phyloP scores from a whole-genome alignment of 2,113 vertebrate species.

The Stigmatopora nigra region DNA sequence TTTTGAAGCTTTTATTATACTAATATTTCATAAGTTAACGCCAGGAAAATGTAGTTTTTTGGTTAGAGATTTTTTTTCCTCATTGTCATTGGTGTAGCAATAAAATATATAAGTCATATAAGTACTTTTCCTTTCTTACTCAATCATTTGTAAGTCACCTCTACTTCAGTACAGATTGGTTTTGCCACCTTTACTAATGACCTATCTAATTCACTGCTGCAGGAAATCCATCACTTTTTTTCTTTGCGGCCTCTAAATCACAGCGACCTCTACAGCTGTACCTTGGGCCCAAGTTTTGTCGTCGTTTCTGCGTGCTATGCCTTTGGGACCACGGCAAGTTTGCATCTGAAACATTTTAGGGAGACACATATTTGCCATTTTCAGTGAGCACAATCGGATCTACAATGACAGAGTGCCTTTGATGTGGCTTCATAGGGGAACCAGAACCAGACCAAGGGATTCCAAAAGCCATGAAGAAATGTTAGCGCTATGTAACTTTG shows the following conservation, averaged over 20 bases:
- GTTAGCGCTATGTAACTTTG: slow-evolving; percentile 60
- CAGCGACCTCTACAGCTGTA: slow-evolving; percentile 4
- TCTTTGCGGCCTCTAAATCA: slow-evolving; percentile 11
- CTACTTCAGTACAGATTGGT: neutral
- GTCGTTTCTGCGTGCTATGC: slow-evolving; percentile 24
- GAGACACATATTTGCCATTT: slow-evolving; percentile 65
- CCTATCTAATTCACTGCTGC: slow-evolving; percentile 44
- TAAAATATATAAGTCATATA: neutral
- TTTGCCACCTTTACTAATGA: slow-evolving; percentile 9
- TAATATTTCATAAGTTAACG: neutral
- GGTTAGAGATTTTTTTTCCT: too few species aligned
- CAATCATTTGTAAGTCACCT: neutral
- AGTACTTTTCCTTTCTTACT: neutral
- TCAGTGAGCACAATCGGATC: slow-evolving; percentile 65
- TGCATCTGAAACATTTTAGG: slow-evolving; percentile 71
- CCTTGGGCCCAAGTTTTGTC: slow-evolving; percentile 16
- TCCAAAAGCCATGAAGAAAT: slow-evolving; percentile 57
- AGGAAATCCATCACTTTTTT: slow-evolving; percentile 25
- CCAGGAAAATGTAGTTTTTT: too few species aligned
- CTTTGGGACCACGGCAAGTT: slow-evolving; percentile 49
- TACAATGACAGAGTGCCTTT: slow-evolving; percentile 62
- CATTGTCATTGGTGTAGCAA: too few species aligned
- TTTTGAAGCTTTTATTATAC: neutral
- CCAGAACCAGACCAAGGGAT: slow-evolving; percentile 64
- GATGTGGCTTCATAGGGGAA: slow-evolving; percentile 70